Base-by-base conservation (phyloP, 2,888 invertebrate species). In the Lycia hirtaria region DNA sequence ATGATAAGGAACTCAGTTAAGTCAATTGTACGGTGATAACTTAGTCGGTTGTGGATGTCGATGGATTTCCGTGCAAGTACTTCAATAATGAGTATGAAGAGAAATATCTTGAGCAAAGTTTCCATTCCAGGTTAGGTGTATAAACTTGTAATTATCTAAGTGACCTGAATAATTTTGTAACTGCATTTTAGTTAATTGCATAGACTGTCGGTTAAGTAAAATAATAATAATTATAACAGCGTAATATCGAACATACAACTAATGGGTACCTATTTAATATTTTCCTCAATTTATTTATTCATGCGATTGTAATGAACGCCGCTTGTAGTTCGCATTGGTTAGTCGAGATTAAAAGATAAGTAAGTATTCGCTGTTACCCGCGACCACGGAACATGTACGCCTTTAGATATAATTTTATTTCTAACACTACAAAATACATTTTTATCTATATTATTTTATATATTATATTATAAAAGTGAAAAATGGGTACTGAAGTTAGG, bases 241-340 rank as follows among this genome's bases (percentile, higher is more conserved):
- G 33, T 33, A 12, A 45, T 26, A 26, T 9, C 12, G 1, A 24
- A 7, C 5, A 24, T 24, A 9, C n/a, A n/a, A n/a, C n/a, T 32
- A n/a, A 6, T 12, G 35, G 19, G 17, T 35, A 26, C 26, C 26
- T 26, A 30, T 4, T 4, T 30, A 38, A 1, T 9, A 17, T 41
- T 37, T 35, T 52, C 26, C 19, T 35, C 26, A 30, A 44, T 35
- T 33, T 28, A 17, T 26, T 17, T 20, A 20, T 44, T 44, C 37
- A 44, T 44, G 28, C 4, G 24, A 33, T 26, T 51, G 14, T 26
- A 51, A 51, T 35, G 33, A 43, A 32, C 30, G 15, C n/a, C 10
- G 38, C 38, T 15, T 38, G 48, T 28, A 17, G 9, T 47, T n/a
- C 5, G 24, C 1, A 17, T 33, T 4, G 9, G 17, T 49, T 24